Evolutionary conservation across 2,797 vertebrate species (phyloP).

Genomic region (Neostethus bicornis): DNA sequence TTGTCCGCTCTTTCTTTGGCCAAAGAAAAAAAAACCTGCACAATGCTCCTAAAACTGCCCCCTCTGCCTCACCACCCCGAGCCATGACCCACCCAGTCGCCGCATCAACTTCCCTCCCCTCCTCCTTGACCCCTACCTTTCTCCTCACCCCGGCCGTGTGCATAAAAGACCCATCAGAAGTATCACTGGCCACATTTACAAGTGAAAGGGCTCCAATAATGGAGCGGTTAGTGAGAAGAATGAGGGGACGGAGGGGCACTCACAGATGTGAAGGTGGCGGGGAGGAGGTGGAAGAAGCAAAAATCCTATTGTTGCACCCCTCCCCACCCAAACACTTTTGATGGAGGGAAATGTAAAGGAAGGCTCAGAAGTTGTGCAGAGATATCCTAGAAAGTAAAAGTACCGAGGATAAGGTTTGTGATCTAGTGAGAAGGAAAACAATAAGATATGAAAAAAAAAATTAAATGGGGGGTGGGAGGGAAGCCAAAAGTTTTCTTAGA

Average conservation of each 20-base stretch:
- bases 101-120: slow-evolving; percentile 16
- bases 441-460: slow-evolving; percentile 11
- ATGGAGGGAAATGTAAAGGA: slow-evolving; percentile 38
- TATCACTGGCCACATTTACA: slow-evolving; percentile 83
- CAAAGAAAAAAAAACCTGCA: slow-evolving; percentile 45
- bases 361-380: too few relatives aligned
- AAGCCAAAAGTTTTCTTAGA: not conserved
- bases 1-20: slow-evolving; percentile 66
- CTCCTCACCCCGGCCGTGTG: slow-evolving; percentile 69
- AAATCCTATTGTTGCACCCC: slow-evolving; percentile 70
- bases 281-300: slow-evolving; percentile 43
- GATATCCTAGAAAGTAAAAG: slow-evolving; percentile 43
- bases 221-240: slow-evolving; percentile 83
- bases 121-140: slow-evolving; percentile 54
- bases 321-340: slow-evolving; percentile 8
- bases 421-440: slow-evolving; percentile 29
- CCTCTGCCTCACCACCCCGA: slow-evolving; percentile 47
- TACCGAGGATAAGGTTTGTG: slow-evolving; percentile 64
- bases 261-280: slow-evolving; percentile 80
- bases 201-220: slow-evolving; percentile 82
- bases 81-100: slow-evolving; percentile 51
- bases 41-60: slow-evolving; percentile 53
- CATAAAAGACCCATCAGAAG: slow-evolving; percentile 83
- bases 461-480: not conserved
- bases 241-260: slow-evolving; percentile 78